phyloP scores from a whole-genome alignment of 2,888 invertebrate species.

The Drosophila neutralis region DNA sequence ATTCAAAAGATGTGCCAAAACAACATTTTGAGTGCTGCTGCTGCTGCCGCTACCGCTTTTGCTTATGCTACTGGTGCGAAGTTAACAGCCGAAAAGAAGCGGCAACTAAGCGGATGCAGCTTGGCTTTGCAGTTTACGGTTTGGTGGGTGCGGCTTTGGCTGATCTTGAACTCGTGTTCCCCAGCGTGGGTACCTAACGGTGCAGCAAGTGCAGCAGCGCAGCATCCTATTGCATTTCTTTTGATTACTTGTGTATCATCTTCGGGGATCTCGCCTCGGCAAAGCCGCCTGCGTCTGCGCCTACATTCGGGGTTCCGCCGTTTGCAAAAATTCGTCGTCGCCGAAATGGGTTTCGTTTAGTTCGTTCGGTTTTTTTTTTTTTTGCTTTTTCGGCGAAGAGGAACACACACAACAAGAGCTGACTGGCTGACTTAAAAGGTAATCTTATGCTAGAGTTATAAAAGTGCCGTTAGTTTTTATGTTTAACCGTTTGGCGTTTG shows the following conservation, averaged over 20 bases:
- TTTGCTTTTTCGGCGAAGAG: constrained; percentile 51
- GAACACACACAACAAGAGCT: constrained; percentile 28
- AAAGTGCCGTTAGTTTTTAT: constrained; percentile 79
- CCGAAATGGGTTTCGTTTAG: constrained; percentile 59
- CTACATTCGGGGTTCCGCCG: constrained; percentile 40
- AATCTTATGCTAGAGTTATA: constrained; percentile 75
- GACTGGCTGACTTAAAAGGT: constrained; percentile 63
- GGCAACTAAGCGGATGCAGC: constrained; percentile 35
- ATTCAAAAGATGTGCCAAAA: constrained; percentile 60
- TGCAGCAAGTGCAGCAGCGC: constrained; percentile 66
- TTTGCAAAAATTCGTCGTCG: constrained; percentile 56
- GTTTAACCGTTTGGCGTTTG: constrained; percentile 73
- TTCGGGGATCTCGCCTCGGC: constrained; percentile 63
- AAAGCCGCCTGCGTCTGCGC: constrained; percentile 48
- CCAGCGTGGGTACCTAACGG: constrained; percentile 59
- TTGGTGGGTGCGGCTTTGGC: constrained; percentile 66
- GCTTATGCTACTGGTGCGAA: constrained; percentile 19
- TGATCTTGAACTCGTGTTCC: constrained; percentile 72
- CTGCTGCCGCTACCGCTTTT: constrained; percentile 13
- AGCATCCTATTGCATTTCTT: constrained; percentile 69
- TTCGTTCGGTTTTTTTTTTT: constrained; percentile 35
- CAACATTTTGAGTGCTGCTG: constrained; percentile 42
- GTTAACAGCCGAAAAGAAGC: constrained; percentile 32
- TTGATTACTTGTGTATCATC: constrained; percentile 81
- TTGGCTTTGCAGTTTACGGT: constrained; percentile 24